Conservation (phyloP, 2,888 invertebrate genomes). For the Drosophila birchii region DNA sequence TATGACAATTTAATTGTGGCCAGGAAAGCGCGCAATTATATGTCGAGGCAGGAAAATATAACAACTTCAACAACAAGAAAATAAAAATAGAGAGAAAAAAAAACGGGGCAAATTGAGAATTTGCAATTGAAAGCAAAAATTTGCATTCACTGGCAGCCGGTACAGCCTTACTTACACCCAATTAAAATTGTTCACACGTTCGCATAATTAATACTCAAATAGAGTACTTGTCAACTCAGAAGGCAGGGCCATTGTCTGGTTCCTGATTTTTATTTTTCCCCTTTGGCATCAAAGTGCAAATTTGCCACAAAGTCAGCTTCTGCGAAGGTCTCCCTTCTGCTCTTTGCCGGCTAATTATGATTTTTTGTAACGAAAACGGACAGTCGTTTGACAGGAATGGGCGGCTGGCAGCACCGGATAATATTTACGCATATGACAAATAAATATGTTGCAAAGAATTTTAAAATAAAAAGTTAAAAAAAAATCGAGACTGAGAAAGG, state of each 20-base stretch:
- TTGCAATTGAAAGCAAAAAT: conserved; percentile 73
- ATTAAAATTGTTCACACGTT: conserved; percentile 85
- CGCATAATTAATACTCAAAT: conserved; percentile 85
- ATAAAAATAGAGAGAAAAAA: conserved; percentile 1
- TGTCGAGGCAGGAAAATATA: conserved; percentile 42
- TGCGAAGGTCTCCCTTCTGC: conserved; percentile 62
- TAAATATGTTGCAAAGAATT: conserved; percentile 69
- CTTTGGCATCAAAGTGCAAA: conserved; percentile 52
- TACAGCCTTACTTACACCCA: conserved; percentile 78
- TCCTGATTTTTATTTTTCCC: background rate
- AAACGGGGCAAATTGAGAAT: conserved; percentile 19
- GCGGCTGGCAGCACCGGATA: conserved; percentile 37
- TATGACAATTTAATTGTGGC: conserved; percentile 80
- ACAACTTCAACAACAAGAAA: background rate
- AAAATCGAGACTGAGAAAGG: conserved; percentile 5
- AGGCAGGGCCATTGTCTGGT: conserved; percentile 31
- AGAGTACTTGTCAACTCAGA: conserved; percentile 64
- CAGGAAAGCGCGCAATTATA: conserved; percentile 80
- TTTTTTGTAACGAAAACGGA: conserved; percentile 57
- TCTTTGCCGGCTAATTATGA: conserved; percentile 71
- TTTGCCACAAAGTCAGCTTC: conserved; percentile 64
- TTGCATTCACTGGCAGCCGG: conserved; percentile 63
- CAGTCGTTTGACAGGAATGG: conserved; percentile 73
- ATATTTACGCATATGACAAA: conserved; percentile 68
- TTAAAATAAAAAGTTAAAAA: background rate